Evolutionary conservation across 2,113 vertebrate species (phyloP), one percentile per base, ranked within the genome.

Genomic region (Cranoglanis bouderius): DNA sequence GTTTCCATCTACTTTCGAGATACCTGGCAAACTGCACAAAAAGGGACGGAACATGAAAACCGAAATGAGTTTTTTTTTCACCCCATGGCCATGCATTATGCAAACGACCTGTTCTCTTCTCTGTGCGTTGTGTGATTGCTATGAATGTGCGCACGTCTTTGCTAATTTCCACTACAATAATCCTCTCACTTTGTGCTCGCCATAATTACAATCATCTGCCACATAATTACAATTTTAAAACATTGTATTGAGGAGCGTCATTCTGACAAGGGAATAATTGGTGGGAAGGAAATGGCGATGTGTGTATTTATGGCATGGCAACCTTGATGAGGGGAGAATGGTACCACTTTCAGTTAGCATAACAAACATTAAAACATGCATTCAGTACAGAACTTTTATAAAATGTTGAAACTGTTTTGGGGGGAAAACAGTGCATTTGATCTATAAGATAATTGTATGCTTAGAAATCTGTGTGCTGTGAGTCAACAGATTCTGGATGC

Each of bases 151-250:
- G 51, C 89, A 91, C 77, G 75, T 90, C 85, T 78, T 84, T 14
- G 24, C 88, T 91, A 88, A 91, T 91, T 90, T 90, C 85, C 85
- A 91, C 87, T 88, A 90, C 89, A 90, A 89, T 88, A 87, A 90
- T 87, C 85, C 89, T 89, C 88, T 89, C 91, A 90, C 91, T 90
- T 90, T 89, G 78, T 91, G 89, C 91, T 90, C 70, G 75, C 88
- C 29, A 14, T 90, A 91, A 91, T 91, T 91, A 91, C 88, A 91
- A 91, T 91, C 91, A 91, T 91, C 89, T 83, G 89, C 85, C 75
- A 80, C 91, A 63, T 91, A 91, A 91, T 91, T 91, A 91, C 86
- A 89, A 91, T 91, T 91, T 91, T 89, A 91, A 91, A 91, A 90
- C 89, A 91, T 91, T 91, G 85, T 90, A 87, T 89, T 65, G 61